A percentile compares a stretch with the other conserved stretches of the same genome.
phyloP scores from a whole-genome alignment of 2,797 vertebrate genomes.

The Neosilurus hyrtlii region DNA sequence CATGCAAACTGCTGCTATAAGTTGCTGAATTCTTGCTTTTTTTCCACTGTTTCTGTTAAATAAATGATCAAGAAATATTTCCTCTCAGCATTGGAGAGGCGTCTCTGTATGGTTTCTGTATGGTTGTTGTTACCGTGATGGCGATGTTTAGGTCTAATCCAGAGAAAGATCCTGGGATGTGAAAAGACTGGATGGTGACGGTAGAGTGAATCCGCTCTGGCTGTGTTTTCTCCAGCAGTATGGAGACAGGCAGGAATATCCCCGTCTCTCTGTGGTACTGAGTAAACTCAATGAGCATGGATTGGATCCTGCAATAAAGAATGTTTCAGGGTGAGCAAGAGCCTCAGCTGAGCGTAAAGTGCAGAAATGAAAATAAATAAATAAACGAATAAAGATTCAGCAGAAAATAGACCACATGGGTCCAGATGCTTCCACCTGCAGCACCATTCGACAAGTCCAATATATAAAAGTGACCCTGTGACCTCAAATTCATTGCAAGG shows the following conservation, averaged over 20 bases:
- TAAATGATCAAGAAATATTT: background rate
- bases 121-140: conserved; percentile 64
- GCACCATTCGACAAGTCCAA: too few species aligned
- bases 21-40: background rate
- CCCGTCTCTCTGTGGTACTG: conserved; percentile 72
- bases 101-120: background rate
- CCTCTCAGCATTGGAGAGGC: background rate
- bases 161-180: conserved; percentile 60
- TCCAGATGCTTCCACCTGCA: too few species aligned
- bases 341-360: background rate
- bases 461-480: too few species aligned
- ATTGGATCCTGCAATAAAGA: conserved; percentile 59
- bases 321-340: background rate
- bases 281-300: conserved; percentile 71
- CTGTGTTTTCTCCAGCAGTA: conserved; percentile 58
- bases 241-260: conserved; percentile 68
- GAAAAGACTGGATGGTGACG: conserved; percentile 67
- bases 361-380: background rate
- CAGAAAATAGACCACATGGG: background rate
- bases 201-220: conserved; percentile 46
- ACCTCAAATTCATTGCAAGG: too few species aligned
- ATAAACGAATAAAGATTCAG: background rate
- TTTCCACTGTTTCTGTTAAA: too few species aligned
- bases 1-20: background rate
- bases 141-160: conserved; percentile 65